Conservation (phyloP, 2,888 invertebrate species). For the Hydropsyche betteni region DNA sequence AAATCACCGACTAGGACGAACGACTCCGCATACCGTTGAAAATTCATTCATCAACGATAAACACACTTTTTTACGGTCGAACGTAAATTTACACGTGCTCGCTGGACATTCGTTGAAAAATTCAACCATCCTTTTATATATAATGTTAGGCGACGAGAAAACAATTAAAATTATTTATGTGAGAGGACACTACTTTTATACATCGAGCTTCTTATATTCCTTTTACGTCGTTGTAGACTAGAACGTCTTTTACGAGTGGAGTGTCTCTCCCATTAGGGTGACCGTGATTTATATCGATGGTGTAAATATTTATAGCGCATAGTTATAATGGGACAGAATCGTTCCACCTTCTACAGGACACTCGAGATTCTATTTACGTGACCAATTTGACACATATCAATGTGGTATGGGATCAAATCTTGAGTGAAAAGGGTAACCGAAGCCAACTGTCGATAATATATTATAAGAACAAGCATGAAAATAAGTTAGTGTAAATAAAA, state of each 20-base stretch:
- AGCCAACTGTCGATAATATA: too few relatives aligned
- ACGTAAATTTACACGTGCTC: too few relatives aligned
- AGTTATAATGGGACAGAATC: background rate
- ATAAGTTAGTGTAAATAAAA: too few relatives aligned
- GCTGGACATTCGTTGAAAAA: too few relatives aligned
- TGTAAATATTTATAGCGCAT: slow-evolving; percentile 19
- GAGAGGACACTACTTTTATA: background rate
- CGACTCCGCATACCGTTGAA: too few relatives aligned
- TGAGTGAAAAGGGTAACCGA: too few relatives aligned
- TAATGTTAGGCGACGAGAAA: background rate
- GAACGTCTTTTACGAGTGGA: slow-evolving; percentile 5
- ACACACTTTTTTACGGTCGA: too few relatives aligned
- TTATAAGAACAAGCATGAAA: too few relatives aligned
- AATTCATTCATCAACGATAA: too few relatives aligned
- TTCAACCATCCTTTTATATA: too few relatives aligned
- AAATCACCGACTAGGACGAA: too few relatives aligned
- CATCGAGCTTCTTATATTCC: slow-evolving; percentile 3
- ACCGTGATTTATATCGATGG: slow-evolving; percentile 18
- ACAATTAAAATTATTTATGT: slow-evolving; percentile 31
- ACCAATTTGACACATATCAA: slow-evolving; percentile 22
- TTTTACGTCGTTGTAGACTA: slow-evolving; percentile 10
- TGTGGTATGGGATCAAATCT: too few relatives aligned
- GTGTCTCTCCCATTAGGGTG: slow-evolving; percentile 22
- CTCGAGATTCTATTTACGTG: slow-evolving; percentile 16
- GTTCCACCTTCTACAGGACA: background rate